These are phyloP conservation scores for Petrocephalus schoutedeni DNA, from an alignment of 2,797 vertebrate genomes.

Conservation along the genomic window DNA sequence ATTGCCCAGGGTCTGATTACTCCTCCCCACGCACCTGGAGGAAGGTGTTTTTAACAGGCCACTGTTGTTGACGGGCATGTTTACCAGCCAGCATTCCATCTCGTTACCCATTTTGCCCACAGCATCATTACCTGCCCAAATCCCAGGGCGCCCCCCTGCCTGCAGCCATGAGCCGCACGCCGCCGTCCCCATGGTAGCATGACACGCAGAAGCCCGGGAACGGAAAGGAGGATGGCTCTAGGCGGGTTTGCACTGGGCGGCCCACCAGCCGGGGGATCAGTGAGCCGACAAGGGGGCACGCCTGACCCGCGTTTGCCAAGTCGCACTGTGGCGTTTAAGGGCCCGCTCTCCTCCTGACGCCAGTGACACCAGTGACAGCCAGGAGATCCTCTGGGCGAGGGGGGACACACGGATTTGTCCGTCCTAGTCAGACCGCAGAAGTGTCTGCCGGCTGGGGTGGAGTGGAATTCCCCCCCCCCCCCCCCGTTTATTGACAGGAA, in stretches of 20 bases:
- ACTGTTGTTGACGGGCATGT: slow-evolving; percentile 55
- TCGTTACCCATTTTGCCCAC: slow-evolving; percentile 60
- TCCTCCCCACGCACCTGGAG: slow-evolving; percentile 5
- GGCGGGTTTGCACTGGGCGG: neutral
- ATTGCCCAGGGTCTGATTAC: neutral
- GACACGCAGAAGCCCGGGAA: neutral
- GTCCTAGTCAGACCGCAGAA: neutral
- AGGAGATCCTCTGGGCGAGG: neutral
- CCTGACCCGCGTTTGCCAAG: neutral
- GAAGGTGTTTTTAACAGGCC: slow-evolving; percentile 16
- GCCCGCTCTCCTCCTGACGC: neutral
- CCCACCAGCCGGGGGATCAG: neutral
- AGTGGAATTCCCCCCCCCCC: neutral
- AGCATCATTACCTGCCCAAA: slow-evolving; percentile 55
- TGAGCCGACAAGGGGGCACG: neutral
- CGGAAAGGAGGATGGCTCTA: neutral
- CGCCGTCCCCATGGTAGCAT: slow-evolving; percentile 12
- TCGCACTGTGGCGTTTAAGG: neutral
- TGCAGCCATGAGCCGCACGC: neutral
- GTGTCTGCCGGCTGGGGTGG: neutral
- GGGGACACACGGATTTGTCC: neutral
- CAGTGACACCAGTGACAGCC: neutral
- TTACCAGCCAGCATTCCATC: slow-evolving; percentile 51
- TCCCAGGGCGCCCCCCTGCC: slow-evolving; percentile 32
- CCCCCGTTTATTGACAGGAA: slow-evolving; percentile 41